Evolutionary conservation across 2,797 vertebrate genomes (phyloP).

Genomic region (Erethizon dorsatum): DNA sequence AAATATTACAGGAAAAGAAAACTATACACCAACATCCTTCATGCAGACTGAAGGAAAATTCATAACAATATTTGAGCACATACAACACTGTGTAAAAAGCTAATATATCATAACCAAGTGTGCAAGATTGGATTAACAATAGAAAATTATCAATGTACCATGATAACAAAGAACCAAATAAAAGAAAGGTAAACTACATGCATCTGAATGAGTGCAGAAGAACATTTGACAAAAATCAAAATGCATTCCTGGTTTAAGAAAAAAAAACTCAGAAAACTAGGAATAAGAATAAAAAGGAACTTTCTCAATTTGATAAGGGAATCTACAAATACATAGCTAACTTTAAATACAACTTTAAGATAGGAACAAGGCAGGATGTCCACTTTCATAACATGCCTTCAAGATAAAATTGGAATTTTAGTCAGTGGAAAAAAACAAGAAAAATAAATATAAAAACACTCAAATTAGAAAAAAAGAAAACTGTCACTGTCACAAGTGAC

Average conservation of each 20-base stretch:
- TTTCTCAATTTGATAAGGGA: background rate
- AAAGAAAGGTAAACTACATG: background rate
- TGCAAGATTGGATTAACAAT: background rate
- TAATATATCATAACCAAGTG: background rate
- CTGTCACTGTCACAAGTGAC: background rate
- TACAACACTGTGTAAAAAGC: background rate
- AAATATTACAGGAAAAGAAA: background rate
- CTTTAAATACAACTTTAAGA: conserved; percentile 12
- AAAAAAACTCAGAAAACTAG: background rate
- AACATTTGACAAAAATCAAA: conserved; percentile 23
- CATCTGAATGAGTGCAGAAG: conserved; percentile 33
- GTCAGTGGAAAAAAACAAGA: conserved; percentile 15
- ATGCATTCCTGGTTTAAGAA: background rate
- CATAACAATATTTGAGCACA: background rate
- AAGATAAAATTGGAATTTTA: background rate
- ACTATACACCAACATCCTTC: background rate
- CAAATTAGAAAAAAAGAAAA: conserved; percentile 14
- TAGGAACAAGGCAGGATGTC: background rate
- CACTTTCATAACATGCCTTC: background rate
- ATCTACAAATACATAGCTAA: background rate
- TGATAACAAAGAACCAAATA: conserved; percentile 10
- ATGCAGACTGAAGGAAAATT: background rate
- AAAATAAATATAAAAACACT: conserved; percentile 48
- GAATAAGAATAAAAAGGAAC: background rate
- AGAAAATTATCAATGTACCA: background rate